phyloP scores from a whole-genome alignment of 2,113 vertebrate species.

The Nansenia antarctica region DNA sequence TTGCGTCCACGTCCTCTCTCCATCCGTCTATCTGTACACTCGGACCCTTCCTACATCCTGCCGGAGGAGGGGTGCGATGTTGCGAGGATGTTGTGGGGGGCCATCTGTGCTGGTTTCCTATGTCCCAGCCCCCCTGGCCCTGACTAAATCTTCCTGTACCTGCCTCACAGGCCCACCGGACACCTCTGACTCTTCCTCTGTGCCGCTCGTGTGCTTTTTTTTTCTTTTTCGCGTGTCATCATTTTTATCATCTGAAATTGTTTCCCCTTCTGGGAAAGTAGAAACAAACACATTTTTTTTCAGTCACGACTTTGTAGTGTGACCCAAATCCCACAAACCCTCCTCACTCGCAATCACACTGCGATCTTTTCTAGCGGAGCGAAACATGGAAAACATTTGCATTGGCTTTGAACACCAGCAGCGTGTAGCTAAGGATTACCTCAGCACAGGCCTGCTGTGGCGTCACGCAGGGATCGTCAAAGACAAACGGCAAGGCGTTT shows the following conservation, averaged over 20 bases:
- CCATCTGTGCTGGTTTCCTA: conserved; percentile 78
- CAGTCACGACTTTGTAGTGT: too few relatives aligned
- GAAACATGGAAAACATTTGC: conserved; percentile 26
- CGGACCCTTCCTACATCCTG: conserved; percentile 75
- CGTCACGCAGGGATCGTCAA: too few relatives aligned
- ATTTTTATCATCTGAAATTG: conserved; percentile 56
- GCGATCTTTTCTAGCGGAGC: too few relatives aligned
- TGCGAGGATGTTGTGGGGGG: conserved; percentile 66
- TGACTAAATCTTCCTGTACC: conserved; percentile 76
- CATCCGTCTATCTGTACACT: too few relatives aligned
- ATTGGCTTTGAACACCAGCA: conserved; percentile 4
- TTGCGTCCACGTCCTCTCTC: too few relatives aligned
- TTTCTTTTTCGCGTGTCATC: conserved; percentile 58
- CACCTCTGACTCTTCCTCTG: conserved; percentile 63
- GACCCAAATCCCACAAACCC: too few relatives aligned
- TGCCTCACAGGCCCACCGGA: conserved; percentile 68
- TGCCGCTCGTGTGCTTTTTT: background rate
- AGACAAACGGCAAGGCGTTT: too few relatives aligned
- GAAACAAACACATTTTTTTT: conserved; percentile 18
- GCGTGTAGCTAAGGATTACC: conserved; percentile 22
- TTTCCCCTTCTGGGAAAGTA: conserved; percentile 42
- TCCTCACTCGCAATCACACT: too few relatives aligned
- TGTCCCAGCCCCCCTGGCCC: conserved; percentile 60
- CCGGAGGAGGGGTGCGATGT: conserved; percentile 55
- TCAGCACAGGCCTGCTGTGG: conserved; percentile 15